Percentiles rank a stretch among this genome's conserved stretches.
These are phyloP conservation scores for Antheraea pernyi DNA, from an alignment of 1,140 invertebrate genomes.

Conservation along the genomic window DNA sequence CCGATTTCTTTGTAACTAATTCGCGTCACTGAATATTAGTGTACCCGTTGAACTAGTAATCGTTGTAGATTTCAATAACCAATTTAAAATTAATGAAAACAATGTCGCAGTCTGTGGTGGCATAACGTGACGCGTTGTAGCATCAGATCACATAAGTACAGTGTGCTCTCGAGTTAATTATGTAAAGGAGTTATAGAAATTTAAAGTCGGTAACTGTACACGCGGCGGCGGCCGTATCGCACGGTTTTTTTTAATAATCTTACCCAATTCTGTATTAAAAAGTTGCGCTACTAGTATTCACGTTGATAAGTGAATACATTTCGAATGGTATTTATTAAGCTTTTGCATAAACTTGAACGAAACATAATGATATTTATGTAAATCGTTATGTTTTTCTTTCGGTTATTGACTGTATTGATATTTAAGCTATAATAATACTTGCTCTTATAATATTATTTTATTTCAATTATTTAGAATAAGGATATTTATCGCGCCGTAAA, in stretches of 20 bases:
- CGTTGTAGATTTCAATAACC: too few relatives aligned
- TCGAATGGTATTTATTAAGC: too few relatives aligned
- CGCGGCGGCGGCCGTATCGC: neutral
- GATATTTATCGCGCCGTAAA: too few relatives aligned
- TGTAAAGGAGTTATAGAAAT: slow-evolving; percentile 10
- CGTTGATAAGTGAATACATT: too few relatives aligned
- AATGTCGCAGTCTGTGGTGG: too few relatives aligned
- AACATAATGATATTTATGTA: slow-evolving; percentile 10
- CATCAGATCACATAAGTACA: neutral
- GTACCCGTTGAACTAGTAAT: too few relatives aligned
- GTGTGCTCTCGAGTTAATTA: slow-evolving; percentile 3
- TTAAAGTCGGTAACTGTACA: slow-evolving; percentile 13
- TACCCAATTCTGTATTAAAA: slow-evolving; percentile 2
- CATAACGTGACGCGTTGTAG: neutral
- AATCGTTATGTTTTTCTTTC: slow-evolving; percentile 3
- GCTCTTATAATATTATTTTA: too few relatives aligned
- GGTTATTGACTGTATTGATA: slow-evolving; percentile 5
- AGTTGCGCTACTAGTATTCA: slow-evolving; percentile 5
- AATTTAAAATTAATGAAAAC: too few relatives aligned
- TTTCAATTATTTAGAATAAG: too few relatives aligned
- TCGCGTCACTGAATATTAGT: too few relatives aligned
- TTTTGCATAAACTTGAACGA: too few relatives aligned
- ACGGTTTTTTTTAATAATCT: neutral
- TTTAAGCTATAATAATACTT: neutral
- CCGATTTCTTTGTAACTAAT: too few relatives aligned